These are phyloP conservation scores for Drosophila mojavensis DNA, from an alignment of 1,140 invertebrate species.

Conservation along the genomic window DNA sequence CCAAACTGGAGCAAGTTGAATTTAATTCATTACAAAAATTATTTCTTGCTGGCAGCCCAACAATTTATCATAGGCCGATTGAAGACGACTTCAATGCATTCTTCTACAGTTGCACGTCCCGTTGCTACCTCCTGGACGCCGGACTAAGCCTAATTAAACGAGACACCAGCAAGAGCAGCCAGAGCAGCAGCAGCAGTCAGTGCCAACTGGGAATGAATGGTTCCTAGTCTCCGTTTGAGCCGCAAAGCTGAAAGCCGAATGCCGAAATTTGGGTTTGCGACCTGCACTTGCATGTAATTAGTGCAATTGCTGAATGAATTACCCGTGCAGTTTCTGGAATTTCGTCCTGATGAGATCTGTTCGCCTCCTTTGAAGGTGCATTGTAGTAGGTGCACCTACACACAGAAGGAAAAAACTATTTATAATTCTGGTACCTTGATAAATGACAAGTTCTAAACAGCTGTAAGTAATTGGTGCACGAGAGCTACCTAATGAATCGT, in stretches of 20 bases:
- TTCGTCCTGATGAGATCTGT: slow-evolving; percentile 53
- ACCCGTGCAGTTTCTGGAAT: slow-evolving; percentile 52
- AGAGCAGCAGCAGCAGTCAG: not conserved
- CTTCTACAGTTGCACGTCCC: slow-evolving; percentile 12
- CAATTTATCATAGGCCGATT: slow-evolving; percentile 70
- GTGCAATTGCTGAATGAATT: slow-evolving; percentile 68
- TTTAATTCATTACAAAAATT: slow-evolving; percentile 79
- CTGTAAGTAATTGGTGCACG: slow-evolving; percentile 13
- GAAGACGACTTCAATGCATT: not conserved
- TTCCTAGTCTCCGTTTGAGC: slow-evolving; percentile 4
- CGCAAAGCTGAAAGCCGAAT: not conserved
- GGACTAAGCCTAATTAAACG: slow-evolving; percentile 56
- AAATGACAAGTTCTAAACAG: slow-evolving; percentile 27
- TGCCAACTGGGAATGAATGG: slow-evolving; percentile 42
- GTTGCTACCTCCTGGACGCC: slow-evolving; percentile 10
- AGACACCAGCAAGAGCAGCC: slow-evolving; percentile 7
- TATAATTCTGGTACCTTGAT: not conserved
- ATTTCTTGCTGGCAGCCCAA: slow-evolving; percentile 45
- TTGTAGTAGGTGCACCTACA: not conserved
- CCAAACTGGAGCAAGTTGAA: slow-evolving; percentile 60
- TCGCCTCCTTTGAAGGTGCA: slow-evolving; percentile 38
- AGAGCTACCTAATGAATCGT: slow-evolving; percentile 9
- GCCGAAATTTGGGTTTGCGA: slow-evolving; percentile 20
- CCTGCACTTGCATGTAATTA: slow-evolving; percentile 68
- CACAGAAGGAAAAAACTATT: slow-evolving; percentile 3